Evolutionary conservation across 2,888 invertebrate genomes (phyloP).

Genomic region (Caenorhabditis macrosperma): DNA sequence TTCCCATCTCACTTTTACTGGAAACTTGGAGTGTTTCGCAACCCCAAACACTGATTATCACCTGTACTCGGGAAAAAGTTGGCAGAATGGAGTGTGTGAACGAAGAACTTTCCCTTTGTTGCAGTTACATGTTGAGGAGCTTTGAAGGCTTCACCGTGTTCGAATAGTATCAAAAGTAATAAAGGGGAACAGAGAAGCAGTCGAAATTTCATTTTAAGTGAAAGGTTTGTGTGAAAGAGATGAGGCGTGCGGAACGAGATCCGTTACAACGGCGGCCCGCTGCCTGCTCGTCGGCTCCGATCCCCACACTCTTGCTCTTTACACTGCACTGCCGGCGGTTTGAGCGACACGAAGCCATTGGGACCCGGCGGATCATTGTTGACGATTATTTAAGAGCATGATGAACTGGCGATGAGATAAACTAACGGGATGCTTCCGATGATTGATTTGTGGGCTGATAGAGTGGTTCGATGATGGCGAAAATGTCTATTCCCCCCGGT

Average conservation of each 20-base stretch:
- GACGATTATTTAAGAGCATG: slow-evolving; percentile 54
- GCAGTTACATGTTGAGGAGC: slow-evolving; percentile 60
- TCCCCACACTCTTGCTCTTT: slow-evolving; percentile 48
- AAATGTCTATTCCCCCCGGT: not conserved
- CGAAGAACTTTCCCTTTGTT: slow-evolving; percentile 71
- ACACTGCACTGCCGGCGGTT: slow-evolving; percentile 49
- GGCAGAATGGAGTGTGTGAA: slow-evolving; percentile 78
- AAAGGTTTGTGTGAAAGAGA: slow-evolving; percentile 51
- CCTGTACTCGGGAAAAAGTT: slow-evolving; percentile 75
- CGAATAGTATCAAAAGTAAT: slow-evolving; percentile 1
- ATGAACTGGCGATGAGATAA: slow-evolving; percentile 37
- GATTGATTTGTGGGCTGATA: slow-evolving; percentile 28
- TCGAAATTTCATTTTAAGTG: slow-evolving; percentile 55
- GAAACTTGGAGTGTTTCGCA: not conserved
- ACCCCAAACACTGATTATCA: slow-evolving; percentile 20
- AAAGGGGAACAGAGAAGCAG: slow-evolving; percentile 28
- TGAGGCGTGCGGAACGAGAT: slow-evolving; percentile 53
- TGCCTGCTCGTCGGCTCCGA: slow-evolving; percentile 5
- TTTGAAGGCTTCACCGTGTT: slow-evolving; percentile 13
- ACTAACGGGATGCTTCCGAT: slow-evolving; percentile 8
- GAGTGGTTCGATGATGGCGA: not conserved
- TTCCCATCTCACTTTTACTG: slow-evolving; percentile 79
- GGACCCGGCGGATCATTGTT: slow-evolving; percentile 40
- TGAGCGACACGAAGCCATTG: slow-evolving; percentile 32
- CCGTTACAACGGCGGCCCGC: slow-evolving; percentile 46